Conservation (phyloP, 2,113 vertebrate species). For the Cettia cetti region DNA sequence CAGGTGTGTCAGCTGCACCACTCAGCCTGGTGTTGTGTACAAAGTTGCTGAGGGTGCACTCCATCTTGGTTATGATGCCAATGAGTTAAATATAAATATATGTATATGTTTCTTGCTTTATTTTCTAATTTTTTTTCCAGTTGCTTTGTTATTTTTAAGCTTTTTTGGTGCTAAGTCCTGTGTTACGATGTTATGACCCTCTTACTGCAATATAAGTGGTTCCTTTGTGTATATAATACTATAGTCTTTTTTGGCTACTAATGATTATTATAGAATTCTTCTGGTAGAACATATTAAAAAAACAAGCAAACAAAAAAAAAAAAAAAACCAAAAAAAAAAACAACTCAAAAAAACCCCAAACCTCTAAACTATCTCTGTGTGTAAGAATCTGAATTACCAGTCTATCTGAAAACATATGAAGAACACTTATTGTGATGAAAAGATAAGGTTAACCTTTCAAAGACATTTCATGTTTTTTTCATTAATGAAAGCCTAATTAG, state of each 20-base stretch:
- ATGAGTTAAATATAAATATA: not conserved
- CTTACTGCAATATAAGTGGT: not conserved
- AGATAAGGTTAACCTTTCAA: not conserved
- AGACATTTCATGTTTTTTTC: not conserved
- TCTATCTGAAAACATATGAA: not conserved
- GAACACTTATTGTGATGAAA: not conserved
- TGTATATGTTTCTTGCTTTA: not conserved
- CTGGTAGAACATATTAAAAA: not conserved
- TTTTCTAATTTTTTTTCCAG: not conserved
- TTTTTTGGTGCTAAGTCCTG: not conserved
- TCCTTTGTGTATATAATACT: not conserved
- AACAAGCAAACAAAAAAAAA: too few relatives aligned
- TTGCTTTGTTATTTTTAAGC: not conserved
- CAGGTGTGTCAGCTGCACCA: too few relatives aligned
- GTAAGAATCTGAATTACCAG: not conserved
- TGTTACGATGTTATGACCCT: not conserved
- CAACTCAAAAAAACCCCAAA: rapidly evolving
- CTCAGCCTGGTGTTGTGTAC: not conserved
- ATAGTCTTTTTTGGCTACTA: rapidly evolving
- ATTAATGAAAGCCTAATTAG: not conserved
- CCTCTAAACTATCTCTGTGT: not conserved
- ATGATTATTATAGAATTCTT: not conserved
- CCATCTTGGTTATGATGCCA: not conserved
- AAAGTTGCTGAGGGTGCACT: not conserved
- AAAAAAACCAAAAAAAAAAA: rapidly evolving